A percentile compares a stretch with the other conserved stretches of the same genome.
phyloP scores from a whole-genome alignment of 1,140 invertebrate species.

The Macrostomum lignano region DNA sequence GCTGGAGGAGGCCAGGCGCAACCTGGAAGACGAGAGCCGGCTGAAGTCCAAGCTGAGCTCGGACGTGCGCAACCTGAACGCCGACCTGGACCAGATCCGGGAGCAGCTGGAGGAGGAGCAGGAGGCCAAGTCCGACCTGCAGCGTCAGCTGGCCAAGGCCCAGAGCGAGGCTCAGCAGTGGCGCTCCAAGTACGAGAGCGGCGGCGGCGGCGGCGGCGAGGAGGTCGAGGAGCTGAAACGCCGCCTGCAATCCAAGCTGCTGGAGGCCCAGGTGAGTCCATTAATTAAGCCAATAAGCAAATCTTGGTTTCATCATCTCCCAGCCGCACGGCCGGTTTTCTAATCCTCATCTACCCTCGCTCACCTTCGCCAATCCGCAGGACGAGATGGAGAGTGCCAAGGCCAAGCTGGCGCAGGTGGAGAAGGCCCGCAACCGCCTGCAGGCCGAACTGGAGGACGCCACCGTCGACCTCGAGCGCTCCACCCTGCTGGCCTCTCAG shows the following conservation, averaged over 20 bases:
- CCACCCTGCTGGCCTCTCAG: slow-evolving; percentile 34
- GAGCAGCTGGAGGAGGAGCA: slow-evolving; percentile 85
- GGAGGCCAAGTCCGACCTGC: slow-evolving; percentile 34
- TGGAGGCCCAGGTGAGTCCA: slow-evolving; percentile 88
- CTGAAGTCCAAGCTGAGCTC: slow-evolving; percentile 20
- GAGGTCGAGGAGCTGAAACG: slow-evolving; percentile 92
- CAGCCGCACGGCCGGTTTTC: no score
- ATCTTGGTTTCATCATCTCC: no score
- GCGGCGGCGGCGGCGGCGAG: slow-evolving; percentile 74
- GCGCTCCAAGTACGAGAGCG: slow-evolving; percentile 83
- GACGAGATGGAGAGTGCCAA: slow-evolving; percentile 42
- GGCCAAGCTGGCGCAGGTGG: slow-evolving; percentile 79
- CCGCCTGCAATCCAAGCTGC: slow-evolving; percentile 71
- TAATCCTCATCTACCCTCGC: no score
- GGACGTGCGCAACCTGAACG: slow-evolving; percentile 49
- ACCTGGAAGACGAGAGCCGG: slow-evolving; percentile 66
- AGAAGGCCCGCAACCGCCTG: slow-evolving; percentile 84
- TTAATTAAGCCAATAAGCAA: no score
- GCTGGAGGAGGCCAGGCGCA: slow-evolving; percentile 78
- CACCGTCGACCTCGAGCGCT: slow-evolving; percentile 77
- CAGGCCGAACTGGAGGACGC: slow-evolving; percentile 89
- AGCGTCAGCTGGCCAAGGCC: slow-evolving; percentile 82
- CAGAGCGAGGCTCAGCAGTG: slow-evolving; percentile 63
- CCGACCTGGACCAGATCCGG: slow-evolving; percentile 79
- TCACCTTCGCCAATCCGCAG: no score